phyloP scores from a whole-genome alignment of 2,888 invertebrate species.

The Lagria hirta region DNA sequence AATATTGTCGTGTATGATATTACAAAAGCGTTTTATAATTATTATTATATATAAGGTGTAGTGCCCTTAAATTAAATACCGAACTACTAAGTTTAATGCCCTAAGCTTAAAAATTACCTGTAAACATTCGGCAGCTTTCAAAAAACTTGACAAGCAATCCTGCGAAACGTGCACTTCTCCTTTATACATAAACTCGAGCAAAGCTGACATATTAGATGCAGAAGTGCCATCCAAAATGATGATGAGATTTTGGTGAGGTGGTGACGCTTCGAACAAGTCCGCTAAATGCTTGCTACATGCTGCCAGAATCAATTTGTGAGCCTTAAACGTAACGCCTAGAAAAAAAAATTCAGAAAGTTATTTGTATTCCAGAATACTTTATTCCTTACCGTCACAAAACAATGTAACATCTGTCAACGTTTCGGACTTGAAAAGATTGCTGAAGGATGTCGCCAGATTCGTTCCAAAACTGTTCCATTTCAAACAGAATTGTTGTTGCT shows the following conservation, averaged over 20 bases:
- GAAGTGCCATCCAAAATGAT: slow-evolving; percentile 89
- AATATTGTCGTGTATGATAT: too few relatives aligned
- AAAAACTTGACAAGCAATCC: slow-evolving; percentile 86
- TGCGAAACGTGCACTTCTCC: slow-evolving; percentile 92
- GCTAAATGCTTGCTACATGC: slow-evolving; percentile 93
- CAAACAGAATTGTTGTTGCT: slow-evolving; percentile 90
- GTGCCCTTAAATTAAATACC: not conserved
- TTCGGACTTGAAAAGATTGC: slow-evolving; percentile 91
- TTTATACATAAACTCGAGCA: slow-evolving; percentile 92
- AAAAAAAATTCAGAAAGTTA: slow-evolving; percentile 30
- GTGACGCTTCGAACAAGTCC: slow-evolving; percentile 86
- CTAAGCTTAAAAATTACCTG: too few relatives aligned
- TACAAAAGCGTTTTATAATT: too few relatives aligned
- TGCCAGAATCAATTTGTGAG: slow-evolving; percentile 87
- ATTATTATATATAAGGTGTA: too few relatives aligned
- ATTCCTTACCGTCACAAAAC: slow-evolving; percentile 84
- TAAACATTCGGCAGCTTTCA: slow-evolving; percentile 87
- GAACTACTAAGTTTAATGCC: too few relatives aligned
- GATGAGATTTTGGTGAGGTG: slow-evolving; percentile 76
- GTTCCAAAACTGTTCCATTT: slow-evolving; percentile 96
- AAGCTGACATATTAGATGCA: slow-evolving; percentile 86
- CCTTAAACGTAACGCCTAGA: slow-evolving; percentile 86
- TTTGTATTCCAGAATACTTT: not conserved
- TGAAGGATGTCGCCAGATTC: slow-evolving; percentile 89
- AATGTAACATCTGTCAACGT: slow-evolving; percentile 89